phyloP scores from a whole-genome alignment of 2,888 invertebrate species.

The Chaetoderma sp. region DNA sequence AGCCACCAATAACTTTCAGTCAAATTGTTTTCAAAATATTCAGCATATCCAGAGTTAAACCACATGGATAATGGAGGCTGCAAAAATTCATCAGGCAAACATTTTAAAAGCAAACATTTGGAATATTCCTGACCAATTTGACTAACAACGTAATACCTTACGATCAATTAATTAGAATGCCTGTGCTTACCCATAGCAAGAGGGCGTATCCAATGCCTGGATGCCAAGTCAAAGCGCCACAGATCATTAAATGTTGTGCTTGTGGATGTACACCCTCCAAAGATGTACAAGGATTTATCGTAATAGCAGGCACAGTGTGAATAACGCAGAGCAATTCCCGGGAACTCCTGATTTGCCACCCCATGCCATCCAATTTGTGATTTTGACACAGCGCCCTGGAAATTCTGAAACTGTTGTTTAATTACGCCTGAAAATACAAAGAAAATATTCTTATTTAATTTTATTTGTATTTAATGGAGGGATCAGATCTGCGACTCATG shows the following conservation, averaged over 20 bases:
- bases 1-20: no score
- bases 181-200: constrained; percentile 65
- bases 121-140: no score
- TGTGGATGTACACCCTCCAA: constrained; percentile 94
- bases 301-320: constrained; percentile 86
- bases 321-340: constrained; percentile 89
- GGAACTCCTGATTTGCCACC: constrained; percentile 69
- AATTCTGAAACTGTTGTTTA: constrained; percentile 79
- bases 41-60: no score
- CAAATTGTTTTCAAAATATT: no score
- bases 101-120: no score
- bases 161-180: no score
- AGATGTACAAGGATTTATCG: constrained; percentile 80
- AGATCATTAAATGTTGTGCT: constrained; percentile 97
- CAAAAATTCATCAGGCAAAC: no score
- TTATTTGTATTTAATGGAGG: neutral
- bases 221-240: constrained; percentile 91
- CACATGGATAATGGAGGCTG: no score
- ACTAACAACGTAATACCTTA: no score
- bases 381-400: constrained; percentile 78
- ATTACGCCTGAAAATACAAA: constrained; percentile 78
- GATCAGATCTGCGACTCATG: no score
- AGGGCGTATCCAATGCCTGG: constrained; percentile 81
- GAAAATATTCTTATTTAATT: neutral
- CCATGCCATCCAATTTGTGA: constrained; percentile 48